Evolutionary conservation across 2,888 invertebrate species (phyloP).

Genomic region (Nomada ruficornis): DNA sequence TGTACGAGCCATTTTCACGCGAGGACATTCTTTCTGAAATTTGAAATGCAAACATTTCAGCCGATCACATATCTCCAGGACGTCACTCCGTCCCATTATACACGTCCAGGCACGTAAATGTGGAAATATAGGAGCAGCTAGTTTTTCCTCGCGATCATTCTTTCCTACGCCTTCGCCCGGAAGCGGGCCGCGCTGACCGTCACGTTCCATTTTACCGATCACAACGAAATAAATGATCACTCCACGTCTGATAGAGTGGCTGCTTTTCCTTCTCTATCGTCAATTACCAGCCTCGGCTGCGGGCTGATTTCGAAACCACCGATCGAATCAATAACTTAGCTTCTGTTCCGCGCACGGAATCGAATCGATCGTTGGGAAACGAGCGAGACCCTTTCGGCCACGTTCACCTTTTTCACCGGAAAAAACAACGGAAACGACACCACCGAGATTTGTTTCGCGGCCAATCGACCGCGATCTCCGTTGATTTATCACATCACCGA

Average conservation of each 20-base stretch:
- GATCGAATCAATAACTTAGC: constrained; percentile 51
- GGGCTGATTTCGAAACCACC: constrained; percentile 42
- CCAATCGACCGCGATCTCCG: constrained; percentile 37
- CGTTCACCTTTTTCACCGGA: constrained; percentile 4
- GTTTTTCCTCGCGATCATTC: not conserved
- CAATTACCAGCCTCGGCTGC: constrained; percentile 36
- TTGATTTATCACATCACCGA: constrained; percentile 24
- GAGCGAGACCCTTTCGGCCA: constrained; percentile 9
- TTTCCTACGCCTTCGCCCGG: not conserved
- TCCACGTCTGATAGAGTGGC: constrained; percentile 29
- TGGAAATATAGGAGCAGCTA: not conserved
- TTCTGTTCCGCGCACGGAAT: constrained; percentile 48
- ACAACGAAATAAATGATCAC: constrained; percentile 59
- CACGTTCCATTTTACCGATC: constrained; percentile 60
- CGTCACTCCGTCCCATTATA: not conserved
- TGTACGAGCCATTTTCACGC: no score
- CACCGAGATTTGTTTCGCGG: constrained; percentile 37
- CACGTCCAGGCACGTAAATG: no score
- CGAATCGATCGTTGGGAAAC: constrained; percentile 55
- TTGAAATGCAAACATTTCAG: not conserved
- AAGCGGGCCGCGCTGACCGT: constrained; percentile 32
- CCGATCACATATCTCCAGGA: not conserved
- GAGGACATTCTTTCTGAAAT: not conserved
- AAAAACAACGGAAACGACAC: constrained; percentile 26
- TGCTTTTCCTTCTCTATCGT: constrained; percentile 33